A percentile compares a stretch with the other conserved stretches of the same genome.
Evolutionary conservation across 2,113 vertebrate species (phyloP).

Genomic region (Sardina pilchardus): DNA sequence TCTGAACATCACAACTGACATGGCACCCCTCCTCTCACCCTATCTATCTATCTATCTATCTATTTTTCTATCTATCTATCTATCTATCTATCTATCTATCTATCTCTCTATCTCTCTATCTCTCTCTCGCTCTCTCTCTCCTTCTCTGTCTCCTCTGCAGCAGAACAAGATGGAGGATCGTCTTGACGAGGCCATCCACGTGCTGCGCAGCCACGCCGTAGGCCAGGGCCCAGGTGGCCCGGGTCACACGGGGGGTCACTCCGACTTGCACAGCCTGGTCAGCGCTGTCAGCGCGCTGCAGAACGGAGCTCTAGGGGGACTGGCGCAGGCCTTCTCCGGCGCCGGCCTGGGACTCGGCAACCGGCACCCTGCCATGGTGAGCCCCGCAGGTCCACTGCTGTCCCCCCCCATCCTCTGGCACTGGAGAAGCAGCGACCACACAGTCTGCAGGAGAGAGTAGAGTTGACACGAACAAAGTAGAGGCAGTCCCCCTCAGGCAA

Average conservation of each 20-base stretch:
- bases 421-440: no score
- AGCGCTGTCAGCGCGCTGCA: constrained; percentile 70
- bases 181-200: constrained; percentile 96
- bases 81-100: not conserved
- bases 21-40: not conserved
- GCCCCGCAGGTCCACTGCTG: constrained; percentile 37
- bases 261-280: constrained; percentile 79
- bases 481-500: no score
- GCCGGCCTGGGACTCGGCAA: constrained; percentile 81
- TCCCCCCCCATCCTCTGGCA: not conserved
- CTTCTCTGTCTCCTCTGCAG: constrained; percentile 49
- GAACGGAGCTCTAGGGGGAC: constrained; percentile 75
- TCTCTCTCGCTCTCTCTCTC: not conserved
- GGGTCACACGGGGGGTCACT: constrained; percentile 57
- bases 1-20: not conserved
- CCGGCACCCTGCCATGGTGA: constrained; percentile 86
- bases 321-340: constrained; percentile 81
- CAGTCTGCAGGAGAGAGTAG: not conserved
- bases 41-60: not conserved
- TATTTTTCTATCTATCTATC: not conserved
- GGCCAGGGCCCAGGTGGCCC: constrained; percentile 73
- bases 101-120: not conserved
- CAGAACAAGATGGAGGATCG: constrained; percentile 98
- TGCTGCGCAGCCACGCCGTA: constrained; percentile 92
- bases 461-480: not conserved